Conservation (phyloP, 1,140 invertebrate genomes). For the Drosophila cardini region DNA sequence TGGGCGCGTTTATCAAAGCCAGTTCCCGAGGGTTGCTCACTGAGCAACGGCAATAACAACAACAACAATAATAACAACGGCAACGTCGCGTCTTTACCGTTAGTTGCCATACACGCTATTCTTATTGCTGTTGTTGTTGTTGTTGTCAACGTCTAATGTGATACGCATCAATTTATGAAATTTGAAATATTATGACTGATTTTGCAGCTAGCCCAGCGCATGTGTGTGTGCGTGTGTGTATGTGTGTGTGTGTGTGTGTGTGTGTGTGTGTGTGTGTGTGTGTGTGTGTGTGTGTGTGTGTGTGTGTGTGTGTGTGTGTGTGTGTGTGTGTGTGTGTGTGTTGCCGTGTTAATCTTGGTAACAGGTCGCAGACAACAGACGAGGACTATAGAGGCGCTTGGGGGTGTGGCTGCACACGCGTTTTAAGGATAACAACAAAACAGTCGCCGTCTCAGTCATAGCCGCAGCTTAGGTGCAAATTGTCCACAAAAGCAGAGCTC, state of each 20-base stretch:
- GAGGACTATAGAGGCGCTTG: too few relatives aligned
- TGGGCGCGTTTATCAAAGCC: constrained; percentile 77
- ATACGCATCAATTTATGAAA: constrained; percentile 82
- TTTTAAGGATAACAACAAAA: constrained; percentile 61
- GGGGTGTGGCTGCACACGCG: constrained; percentile 29
- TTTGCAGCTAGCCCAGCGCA: constrained; percentile 40
- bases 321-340: constrained; percentile 17
- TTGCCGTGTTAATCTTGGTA: constrained; percentile 47
- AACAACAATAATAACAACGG: constrained; percentile 3
- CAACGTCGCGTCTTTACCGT: constrained; percentile 45
- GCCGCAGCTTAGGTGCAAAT: constrained; percentile 64
- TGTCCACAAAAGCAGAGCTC: constrained; percentile 44
- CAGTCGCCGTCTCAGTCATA: constrained; percentile 7
- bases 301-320: constrained; percentile 18
- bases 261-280: constrained; percentile 18
- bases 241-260: constrained; percentile 25
- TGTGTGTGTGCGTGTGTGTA: too few relatives aligned
- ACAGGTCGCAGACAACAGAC: constrained; percentile 35
- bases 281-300: constrained; percentile 27
- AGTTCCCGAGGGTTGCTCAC: constrained; percentile 63
- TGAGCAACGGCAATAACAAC: constrained; percentile 20
- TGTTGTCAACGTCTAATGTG: constrained; percentile 66
- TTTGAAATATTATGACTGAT: constrained; percentile 83
- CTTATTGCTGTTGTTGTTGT: constrained; percentile 27
- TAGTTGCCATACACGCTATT: constrained; percentile 40